These are phyloP conservation scores for Arenaria interpres DNA, from an alignment of 2,113 vertebrate species.

Conservation along the genomic window DNA sequence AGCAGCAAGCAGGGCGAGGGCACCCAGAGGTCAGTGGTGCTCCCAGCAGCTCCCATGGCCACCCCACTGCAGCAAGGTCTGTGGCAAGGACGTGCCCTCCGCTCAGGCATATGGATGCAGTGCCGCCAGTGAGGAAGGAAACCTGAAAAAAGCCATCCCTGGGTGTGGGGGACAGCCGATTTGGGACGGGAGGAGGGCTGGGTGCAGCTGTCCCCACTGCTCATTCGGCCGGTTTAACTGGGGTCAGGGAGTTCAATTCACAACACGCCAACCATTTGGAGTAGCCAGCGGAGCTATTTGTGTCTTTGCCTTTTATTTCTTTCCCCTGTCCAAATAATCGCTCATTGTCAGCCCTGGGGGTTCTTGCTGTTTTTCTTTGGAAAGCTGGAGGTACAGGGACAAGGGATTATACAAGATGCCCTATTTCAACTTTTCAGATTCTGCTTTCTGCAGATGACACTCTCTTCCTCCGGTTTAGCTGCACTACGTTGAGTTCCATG, in stretches of 20 bases:
- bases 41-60: neutral
- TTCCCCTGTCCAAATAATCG: neutral
- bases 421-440: neutral
- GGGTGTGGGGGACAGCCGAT: fast-evolving
- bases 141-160: neutral
- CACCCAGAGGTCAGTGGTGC: fast-evolving
- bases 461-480: neutral
- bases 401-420: neutral
- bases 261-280: slow-evolving; percentile 46
- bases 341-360: neutral
- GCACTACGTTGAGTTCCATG: neutral
- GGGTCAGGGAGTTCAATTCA: slow-evolving; percentile 60
- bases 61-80: neutral
- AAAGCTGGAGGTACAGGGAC: neutral
- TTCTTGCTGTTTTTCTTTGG: neutral
- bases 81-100: fast-evolving
- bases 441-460: neutral
- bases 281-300: slow-evolving; percentile 27
- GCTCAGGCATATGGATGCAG: neutral
- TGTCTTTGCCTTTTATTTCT: slow-evolving; percentile 15
- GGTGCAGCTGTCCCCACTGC: slow-evolving; percentile 19
- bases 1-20: neutral
- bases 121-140: fast-evolving
- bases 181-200: neutral
- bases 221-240: neutral